Base-by-base conservation (phyloP, 2,888 invertebrate genomes). In the Laspeyria flexula region DNA sequence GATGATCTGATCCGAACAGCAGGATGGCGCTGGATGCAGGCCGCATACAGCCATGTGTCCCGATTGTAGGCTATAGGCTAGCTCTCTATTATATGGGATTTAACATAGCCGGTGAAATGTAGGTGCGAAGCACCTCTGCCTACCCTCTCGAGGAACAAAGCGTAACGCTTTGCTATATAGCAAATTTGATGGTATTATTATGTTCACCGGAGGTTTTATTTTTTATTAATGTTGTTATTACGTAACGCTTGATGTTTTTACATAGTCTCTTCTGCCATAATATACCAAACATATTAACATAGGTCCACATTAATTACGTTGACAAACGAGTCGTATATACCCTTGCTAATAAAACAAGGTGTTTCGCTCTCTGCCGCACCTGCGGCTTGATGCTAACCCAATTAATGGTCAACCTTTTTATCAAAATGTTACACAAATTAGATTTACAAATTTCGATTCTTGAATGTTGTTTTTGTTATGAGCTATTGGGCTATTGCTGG, bases 341-440 rank as follows among this genome's bases (percentile, higher is more conserved):
- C 50, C 48, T 51, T 50, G 52, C 62, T 68, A 70, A 73, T 73
- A 77, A 77, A 74, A 75, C 65, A 67, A 60, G 65, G 66, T 64
- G 63, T 63, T 62, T 63, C 51, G 48, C 60, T 55, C 44, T 43
- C 55, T 40, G 55, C 55, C 68, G 59, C 73, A 71, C 64, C 68
- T 68, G 71, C 49, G 60, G 47, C 57, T 46, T 61, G 71, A 63
- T 70, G 71, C 61, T 70, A 66, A 71, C 71, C 57, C 77, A 79
- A 78, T 81, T 80, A 81, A 77, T 75, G 73, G 69, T 64, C 69
- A 75, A 69, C 79, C 72, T 79, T 80, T 80, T 79, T 75, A 76
- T 74, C 74, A 75, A 71, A 61, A 70, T 57, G 42, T 45, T 47
- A 55, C 40, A 40, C 30, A 58, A 58, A 55, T 52, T 45, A 55